Evolutionary conservation across 2,113 vertebrate genomes (phyloP).

Genomic region (Oreochromis spilurus): DNA sequence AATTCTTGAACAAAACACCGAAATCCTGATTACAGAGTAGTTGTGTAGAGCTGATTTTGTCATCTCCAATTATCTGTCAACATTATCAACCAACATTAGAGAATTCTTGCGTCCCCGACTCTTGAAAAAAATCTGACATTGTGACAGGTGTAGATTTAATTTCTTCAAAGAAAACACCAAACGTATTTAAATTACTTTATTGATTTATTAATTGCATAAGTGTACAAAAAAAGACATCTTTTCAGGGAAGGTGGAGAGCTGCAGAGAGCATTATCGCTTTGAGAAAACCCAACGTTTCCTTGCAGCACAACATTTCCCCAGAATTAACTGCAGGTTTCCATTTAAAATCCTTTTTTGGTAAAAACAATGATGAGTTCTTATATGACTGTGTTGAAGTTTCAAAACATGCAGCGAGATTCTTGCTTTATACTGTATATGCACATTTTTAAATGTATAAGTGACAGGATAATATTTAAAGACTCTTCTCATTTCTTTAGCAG

Average conservation of each 20-base stretch:
- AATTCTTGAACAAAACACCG: neutral
- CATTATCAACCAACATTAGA: neutral
- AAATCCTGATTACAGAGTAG: neutral
- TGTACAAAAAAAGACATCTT: conserved; percentile 1
- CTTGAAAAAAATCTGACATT: neutral
- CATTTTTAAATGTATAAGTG: conserved; percentile 45
- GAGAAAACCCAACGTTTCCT: neutral
- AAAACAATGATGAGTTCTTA: conserved; percentile 27
- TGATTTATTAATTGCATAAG: conserved; percentile 49
- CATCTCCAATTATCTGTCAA: neutral
- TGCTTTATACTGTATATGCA: conserved; percentile 37
- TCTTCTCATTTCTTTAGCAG: conserved; percentile 16
- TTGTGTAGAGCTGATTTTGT: neutral
- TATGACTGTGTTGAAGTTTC: conserved; percentile 31
- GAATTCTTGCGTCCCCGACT: neutral
- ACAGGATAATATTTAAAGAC: conserved; percentile 32
- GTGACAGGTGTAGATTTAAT: neutral
- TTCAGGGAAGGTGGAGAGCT: neutral
- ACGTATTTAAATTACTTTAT: conserved; percentile 4
- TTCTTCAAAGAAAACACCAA: neutral
- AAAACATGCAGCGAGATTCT: conserved; percentile 57
- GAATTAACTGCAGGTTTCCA: neutral
- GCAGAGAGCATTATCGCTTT: conserved; percentile 11
- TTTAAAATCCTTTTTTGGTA: conserved; percentile 17
- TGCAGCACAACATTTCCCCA: neutral